Base-by-base conservation (phyloP, 30 jellyfish, hydroid and myxozoan genomes). In the Clytia hemisphaerica region DNA sequence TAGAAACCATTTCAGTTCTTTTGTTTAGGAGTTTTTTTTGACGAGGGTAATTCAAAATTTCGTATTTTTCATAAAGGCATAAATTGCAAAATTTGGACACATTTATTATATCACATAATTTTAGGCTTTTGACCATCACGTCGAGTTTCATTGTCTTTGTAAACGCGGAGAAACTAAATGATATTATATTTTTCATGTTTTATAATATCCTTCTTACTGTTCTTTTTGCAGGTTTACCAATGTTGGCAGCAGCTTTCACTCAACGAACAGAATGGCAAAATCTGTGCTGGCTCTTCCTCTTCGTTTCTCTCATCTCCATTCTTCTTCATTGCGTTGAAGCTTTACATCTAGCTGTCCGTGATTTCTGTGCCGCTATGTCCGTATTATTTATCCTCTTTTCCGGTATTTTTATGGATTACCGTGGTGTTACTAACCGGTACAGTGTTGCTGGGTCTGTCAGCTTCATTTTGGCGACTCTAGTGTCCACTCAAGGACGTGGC, bases 191-290 rank as follows among this genome's bases (percentile, higher is more conserved):
- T n/a, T n/a, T n/a, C n/a, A n/a, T n/a, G n/a, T n/a, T n/a, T n/a
- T n/a, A n/a, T n/a, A n/a, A n/a, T n/a, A n/a, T n/a, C n/a, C n/a
- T n/a, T n/a, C n/a, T n/a, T n/a, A n/a, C n/a, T n/a, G 5, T 57
- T 45, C 1, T 2, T 2, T 69, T 69, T 7, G 22, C 49, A 69
- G 81, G 81, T 22, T 50, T 69, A 24, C 81, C 81, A 32, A 46
- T 69, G 75, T 21, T 69, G 10, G 81, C 81, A 2, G 81, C 81
- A 5, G 81, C 81, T n/a, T 69, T 24, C 47, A 42, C 75, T 45
- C 81, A 69, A 29, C 75, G 81, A 44, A 69, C 81, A 45, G 73
- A 46, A 15, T 69, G 76, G 76, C 77, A 44, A 31, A 69, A 69
- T 33, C 27, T 69, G 40, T 69, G 81, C 24, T 69, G 81, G 81